A percentile compares a stretch with the other conserved stretches of the same genome.
These are phyloP conservation scores for Littorina saxatilis DNA, from an alignment of 1,140 invertebrate genomes.

Conservation along the genomic window DNA sequence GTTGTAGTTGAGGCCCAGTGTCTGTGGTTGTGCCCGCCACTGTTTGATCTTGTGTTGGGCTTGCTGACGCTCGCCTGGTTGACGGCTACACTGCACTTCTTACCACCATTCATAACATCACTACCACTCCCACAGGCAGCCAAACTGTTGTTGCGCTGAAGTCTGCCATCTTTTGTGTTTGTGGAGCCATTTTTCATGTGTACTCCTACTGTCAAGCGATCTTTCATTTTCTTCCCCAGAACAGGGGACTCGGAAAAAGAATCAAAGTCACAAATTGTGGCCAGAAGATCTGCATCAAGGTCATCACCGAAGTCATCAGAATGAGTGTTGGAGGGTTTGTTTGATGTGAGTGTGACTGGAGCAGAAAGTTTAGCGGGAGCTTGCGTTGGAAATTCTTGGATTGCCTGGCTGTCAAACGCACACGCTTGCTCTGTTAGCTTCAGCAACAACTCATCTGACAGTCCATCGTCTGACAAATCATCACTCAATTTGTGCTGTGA, in stretches of 20 bases:
- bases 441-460: constrained; percentile 64
- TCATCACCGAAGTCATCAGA: constrained; percentile 9
- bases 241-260: not conserved
- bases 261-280: constrained; percentile 8
- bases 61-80: too few relatives aligned
- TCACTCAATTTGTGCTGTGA: not conserved
- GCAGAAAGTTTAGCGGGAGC: not conserved
- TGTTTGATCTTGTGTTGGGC: not conserved
- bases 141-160: not conserved
- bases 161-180: not conserved
- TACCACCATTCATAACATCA: not conserved
- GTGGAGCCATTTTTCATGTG: not conserved
- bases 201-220: not conserved
- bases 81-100: not conserved
- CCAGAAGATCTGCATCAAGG: not conserved
- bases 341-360: not conserved
- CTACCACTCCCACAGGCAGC: not conserved
- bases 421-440: constrained; percentile 63
- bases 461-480: constrained; percentile 54
- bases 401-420: constrained; percentile 57
- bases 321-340: not conserved
- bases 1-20: too few relatives aligned
- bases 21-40: not conserved
- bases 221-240: not conserved
- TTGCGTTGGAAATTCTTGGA: constrained; percentile 24